Base-by-base conservation (phyloP, 2,888 invertebrate genomes). In the Portevinia maculata region DNA sequence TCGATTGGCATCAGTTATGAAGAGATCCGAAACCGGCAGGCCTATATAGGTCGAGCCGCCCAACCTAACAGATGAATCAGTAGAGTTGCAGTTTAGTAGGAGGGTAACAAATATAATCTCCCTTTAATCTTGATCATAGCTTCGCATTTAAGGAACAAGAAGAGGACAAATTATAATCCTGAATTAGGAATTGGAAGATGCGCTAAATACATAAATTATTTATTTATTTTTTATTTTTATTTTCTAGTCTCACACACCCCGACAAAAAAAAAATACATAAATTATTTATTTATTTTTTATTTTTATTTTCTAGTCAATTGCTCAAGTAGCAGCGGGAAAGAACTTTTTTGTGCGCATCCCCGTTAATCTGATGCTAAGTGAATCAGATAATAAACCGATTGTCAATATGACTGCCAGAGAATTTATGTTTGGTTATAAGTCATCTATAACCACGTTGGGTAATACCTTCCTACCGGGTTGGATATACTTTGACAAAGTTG, bases 351-450 rank as follows among this genome's bases (percentile, higher is more conserved):
- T 94, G 0, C 92, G 94, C 4, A 91, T 95, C 84, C 95, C 94
- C 0, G 90, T 97, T 8, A 96, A 96, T 89, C 90, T 94, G 44
- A 87, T 97, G 1, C 94, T 97, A 57, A 88, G 92, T 1, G 91
- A 94, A 69, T 94, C 95, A 0, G 92, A 94, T 34, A 92, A 94
- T 2, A 91, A 93, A 85, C 96, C 97, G 0, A 91, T 97, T 17
- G 94, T 95, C 3, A 91, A 92, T 87, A 96, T 96, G 94, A 96
- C 96, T 0, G 97, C 97, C 0, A 93, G 91, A 79, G 96, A 97
- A 89, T 96, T 97, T 89, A 96, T 97, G 96, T 97, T 97, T 91
- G 97, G 97, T 0, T 96, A 96, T 90, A 91, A 94, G 85, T 95
- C 96, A n/a, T 92, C 95, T 2, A 91, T 97, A 71, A 94, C 97